Base-by-base conservation (phyloP, 1,140 invertebrate species). In the Rhyzopertha dominica region DNA sequence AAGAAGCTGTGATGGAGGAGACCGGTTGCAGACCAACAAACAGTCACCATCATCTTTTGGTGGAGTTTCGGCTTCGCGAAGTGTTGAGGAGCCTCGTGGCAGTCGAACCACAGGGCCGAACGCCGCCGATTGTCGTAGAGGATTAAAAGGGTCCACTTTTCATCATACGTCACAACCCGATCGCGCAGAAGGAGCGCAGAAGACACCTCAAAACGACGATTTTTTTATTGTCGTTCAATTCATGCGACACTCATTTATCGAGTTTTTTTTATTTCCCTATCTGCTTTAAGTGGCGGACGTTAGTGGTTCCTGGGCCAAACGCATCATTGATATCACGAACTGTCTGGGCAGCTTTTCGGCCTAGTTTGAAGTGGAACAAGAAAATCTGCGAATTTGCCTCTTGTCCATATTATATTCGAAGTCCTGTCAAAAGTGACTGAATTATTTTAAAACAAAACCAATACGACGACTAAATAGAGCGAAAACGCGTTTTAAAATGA, bases 311-410 rank as follows among this genome's bases (percentile, higher is more conserved):
- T 39, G 9, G 19, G n/a, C 35, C 43, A 19, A 40, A 26, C 8
- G 14, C 35, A n/a, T 31, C 25, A 24, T 38, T 28, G 16, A 46
- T 24, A 9, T 39, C 18, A 10, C 32, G 3, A 28, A 10, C 23
- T 28, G 35, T 18, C 17, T 46, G 22, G 12, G 14, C 14, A 18
- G 35, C 43, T 29, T 46, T 46, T 16, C 24, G 18, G n/a, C 36
- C 23, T 35, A 43, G 4, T 18, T 43, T 37, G 10, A 36, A 43
- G 7, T 43, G 4, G 29, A 17, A 43, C 12, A 43, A 34, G 29
- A 43, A 43, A 19, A 43, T 43, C 8, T 9, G 16, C 39, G 3
- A 31, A 30, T 34, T 41, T 41, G 24, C 17, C 17, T 41, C 10
- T 8, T 18, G 23, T 41, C 23, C 38, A 30, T 31, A 19, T 16